Conservation (phyloP, 2,797 vertebrate genomes). For the Halcyon chelicuti region DNA sequence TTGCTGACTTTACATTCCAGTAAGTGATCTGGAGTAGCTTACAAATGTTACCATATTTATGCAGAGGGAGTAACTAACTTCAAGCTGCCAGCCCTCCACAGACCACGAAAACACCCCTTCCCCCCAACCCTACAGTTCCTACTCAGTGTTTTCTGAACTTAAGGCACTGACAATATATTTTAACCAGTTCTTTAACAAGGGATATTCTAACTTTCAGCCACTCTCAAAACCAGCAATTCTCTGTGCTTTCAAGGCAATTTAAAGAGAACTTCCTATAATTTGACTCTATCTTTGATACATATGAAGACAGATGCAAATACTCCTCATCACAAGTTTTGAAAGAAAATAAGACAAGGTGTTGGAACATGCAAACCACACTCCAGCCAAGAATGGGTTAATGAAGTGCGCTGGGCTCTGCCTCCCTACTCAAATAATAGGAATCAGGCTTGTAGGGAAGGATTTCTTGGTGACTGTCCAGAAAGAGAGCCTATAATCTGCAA, state of each 20-base stretch:
- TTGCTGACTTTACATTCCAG: slow-evolving; percentile 66
- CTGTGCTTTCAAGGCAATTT: not conserved
- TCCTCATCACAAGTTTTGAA: not conserved
- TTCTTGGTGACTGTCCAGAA: slow-evolving; percentile 58
- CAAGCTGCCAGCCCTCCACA: slow-evolving; percentile 28
- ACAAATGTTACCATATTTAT: slow-evolving; percentile 52
- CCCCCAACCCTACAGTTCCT: not conserved
- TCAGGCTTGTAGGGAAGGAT: slow-evolving; percentile 56
- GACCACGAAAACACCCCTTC: slow-evolving; percentile 29
- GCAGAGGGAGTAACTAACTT: slow-evolving; percentile 31
- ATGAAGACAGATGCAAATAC: not conserved
- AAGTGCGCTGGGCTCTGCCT: not conserved
- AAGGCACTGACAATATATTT: slow-evolving; percentile 20
- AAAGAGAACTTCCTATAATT: not conserved
- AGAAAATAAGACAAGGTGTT: not conserved
- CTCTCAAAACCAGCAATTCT: not conserved
- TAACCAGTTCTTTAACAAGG: slow-evolving; percentile 40
- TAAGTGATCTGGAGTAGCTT: slow-evolving; percentile 51
- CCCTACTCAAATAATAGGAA: slow-evolving; percentile 35
- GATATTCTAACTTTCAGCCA: not conserved
- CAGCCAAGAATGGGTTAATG: slow-evolving; percentile 11
- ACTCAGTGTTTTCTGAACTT: slow-evolving; percentile 27
- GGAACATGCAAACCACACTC: not conserved
- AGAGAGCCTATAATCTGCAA: slow-evolving; percentile 64
- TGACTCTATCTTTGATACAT: not conserved